These are phyloP conservation scores for Lates calcarifer DNA, from an alignment of 2,113 vertebrate genomes.

Conservation along the genomic window DNA sequence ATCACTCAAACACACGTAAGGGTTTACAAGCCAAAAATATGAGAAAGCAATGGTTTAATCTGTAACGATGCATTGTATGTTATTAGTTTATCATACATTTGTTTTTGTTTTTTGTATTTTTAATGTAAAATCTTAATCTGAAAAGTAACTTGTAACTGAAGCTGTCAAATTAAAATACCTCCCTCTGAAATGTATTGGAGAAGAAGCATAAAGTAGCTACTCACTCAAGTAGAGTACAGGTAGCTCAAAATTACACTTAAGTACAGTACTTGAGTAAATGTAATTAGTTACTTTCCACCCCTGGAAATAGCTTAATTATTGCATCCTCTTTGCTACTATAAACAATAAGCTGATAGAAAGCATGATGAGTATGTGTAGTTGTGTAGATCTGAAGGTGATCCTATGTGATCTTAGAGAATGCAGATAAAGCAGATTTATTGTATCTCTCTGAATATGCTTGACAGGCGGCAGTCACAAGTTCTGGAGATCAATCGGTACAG, in stretches of 20 bases:
- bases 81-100: not conserved
- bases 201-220: not conserved
- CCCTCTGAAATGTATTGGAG: not conserved
- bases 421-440: conserved; percentile 87
- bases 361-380: conserved; percentile 73
- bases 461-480: conserved; percentile 91
- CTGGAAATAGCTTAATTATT: conserved; percentile 1
- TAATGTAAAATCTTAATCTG: not conserved
- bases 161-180: not conserved
- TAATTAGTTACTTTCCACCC: conserved; percentile 24
- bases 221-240: not conserved
- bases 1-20: not conserved
- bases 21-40: not conserved
- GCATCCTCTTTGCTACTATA: conserved; percentile 21
- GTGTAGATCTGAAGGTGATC: conserved; percentile 81
- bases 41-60: not conserved
- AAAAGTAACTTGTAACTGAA: not conserved
- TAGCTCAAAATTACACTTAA: not conserved
- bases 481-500: conserved; percentile 91
- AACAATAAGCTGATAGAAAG: conserved; percentile 41
- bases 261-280: not conserved
- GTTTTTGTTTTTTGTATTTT: too few relatives aligned
- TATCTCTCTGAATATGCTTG: conserved; percentile 90
- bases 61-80: not conserved
- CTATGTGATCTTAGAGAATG: conserved; percentile 75